Evolutionary conservation across 2,888 invertebrate genomes (phyloP).

Genomic region (Eurois occulta): DNA sequence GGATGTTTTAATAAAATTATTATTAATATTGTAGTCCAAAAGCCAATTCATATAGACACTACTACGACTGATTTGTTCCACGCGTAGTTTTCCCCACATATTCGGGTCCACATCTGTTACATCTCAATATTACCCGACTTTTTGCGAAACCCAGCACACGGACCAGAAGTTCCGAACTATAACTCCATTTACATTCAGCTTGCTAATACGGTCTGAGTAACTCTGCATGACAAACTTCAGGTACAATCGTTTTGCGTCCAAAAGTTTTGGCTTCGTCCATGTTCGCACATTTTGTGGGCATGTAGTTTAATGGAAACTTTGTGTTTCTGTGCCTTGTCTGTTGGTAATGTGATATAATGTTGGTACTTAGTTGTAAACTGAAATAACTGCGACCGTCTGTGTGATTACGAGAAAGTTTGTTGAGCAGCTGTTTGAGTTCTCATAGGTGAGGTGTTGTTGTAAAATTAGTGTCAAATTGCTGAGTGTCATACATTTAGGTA

Average conservation of each 20-base stretch:
- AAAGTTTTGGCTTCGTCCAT: conserved; percentile 47
- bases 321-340: conserved; percentile 51
- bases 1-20: background rate
- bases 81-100: background rate
- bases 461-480: conserved; percentile 16
- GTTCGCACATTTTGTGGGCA: conserved; percentile 58
- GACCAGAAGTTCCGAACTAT: conserved; percentile 44
- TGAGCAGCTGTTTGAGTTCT: conserved; percentile 34
- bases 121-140: conserved; percentile 30
- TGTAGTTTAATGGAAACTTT: conserved; percentile 62
- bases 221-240: conserved; percentile 49
- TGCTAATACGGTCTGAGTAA: conserved; percentile 45
- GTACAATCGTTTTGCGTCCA: conserved; percentile 39
- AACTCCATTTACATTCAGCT: conserved; percentile 50
- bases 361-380: conserved; percentile 27
- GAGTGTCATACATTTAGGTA: background rate
- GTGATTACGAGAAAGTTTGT: conserved; percentile 46
- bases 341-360: conserved; percentile 57
- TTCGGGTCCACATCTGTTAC: conserved; percentile 33
- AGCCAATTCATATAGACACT: background rate
- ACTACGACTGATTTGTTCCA: conserved; percentile 8
- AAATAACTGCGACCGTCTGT: conserved; percentile 37
- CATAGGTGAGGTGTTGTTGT: conserved; percentile 2
- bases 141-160: conserved; percentile 16
- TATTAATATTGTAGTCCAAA: background rate